Evolutionary conservation across 1,140 invertebrate genomes (phyloP).

Genomic region (Bombus terrestris): DNA sequence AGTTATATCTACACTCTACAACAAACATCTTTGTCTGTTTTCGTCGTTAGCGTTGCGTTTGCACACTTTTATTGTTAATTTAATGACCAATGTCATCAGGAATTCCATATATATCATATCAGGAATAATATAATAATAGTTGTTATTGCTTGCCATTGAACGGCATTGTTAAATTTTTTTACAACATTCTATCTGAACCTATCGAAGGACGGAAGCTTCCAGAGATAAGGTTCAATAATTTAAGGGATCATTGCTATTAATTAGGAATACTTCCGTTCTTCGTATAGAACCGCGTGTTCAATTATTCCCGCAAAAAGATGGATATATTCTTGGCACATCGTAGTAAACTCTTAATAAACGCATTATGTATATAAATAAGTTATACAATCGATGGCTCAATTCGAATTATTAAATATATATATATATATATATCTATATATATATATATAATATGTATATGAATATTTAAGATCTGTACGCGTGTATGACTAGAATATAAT

Average conservation of each 20-base stretch:
- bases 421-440: conserved; percentile 74
- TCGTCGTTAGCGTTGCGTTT: conserved; percentile 47
- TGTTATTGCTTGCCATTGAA: conserved; percentile 46
- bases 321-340: conserved; percentile 72
- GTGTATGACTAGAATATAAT: conserved; percentile 62
- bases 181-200: neutral
- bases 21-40: conserved; percentile 53
- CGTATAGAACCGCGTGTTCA: neutral
- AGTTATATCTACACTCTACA: conserved; percentile 72
- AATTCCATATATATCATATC: conserved; percentile 1
- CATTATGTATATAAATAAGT: conserved; percentile 69
- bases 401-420: conserved; percentile 67
- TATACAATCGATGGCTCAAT: conserved; percentile 61
- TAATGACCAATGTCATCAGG: conserved; percentile 18
- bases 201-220: neutral
- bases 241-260: neutral
- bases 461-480: conserved; percentile 68
- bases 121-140: conserved; percentile 31
- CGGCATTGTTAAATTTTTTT: conserved; percentile 9
- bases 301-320: neutral
- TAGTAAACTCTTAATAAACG: conserved; percentile 72
- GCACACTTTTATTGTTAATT: conserved; percentile 31
- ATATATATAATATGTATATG: conserved; percentile 73
- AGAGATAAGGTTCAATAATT: neutral
- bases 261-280: neutral